A percentile compares a stretch with the other conserved stretches of the same genome.
phyloP scores from a whole-genome alignment of 2,888 invertebrate species.

The Minunthozetes semirufus region DNA sequence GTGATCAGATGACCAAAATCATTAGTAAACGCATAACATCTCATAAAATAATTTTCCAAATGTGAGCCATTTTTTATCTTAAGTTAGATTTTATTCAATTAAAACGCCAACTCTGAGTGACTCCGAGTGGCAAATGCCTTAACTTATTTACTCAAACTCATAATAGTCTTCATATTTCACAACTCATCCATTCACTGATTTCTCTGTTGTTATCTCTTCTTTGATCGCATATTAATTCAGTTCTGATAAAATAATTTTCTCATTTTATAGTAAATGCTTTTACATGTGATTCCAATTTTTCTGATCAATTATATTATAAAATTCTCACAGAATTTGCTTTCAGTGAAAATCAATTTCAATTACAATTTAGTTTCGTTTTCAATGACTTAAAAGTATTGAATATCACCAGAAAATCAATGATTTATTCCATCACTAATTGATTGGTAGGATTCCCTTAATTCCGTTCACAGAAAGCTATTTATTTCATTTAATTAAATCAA shows the following conservation, averaged over 20 bases:
- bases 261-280: background rate
- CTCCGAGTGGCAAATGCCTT: background rate
- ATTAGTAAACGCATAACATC: slow-evolving; percentile 15
- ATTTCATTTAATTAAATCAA: no score
- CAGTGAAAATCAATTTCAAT: no score
- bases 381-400: no score
- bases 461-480: no score
- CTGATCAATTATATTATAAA: background rate
- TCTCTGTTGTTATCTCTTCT: background rate
- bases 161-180: background rate
- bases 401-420: no score
- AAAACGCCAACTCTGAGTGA: background rate
- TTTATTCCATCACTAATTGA: no score
- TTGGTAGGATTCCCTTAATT: no score
- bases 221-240: slow-evolving; percentile 13
- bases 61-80: slow-evolving; percentile 26
- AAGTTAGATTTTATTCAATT: slow-evolving; percentile 25
- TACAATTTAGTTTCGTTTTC: no score
- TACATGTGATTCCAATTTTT: background rate
- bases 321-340: background rate
- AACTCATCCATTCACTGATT: background rate
- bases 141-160: background rate
- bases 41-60: slow-evolving; percentile 1
- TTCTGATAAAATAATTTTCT: background rate
- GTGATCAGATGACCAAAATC: background rate